Evolutionary conservation across 2,888 invertebrate species (phyloP).

Genomic region (Cheilosia urbana): DNA sequence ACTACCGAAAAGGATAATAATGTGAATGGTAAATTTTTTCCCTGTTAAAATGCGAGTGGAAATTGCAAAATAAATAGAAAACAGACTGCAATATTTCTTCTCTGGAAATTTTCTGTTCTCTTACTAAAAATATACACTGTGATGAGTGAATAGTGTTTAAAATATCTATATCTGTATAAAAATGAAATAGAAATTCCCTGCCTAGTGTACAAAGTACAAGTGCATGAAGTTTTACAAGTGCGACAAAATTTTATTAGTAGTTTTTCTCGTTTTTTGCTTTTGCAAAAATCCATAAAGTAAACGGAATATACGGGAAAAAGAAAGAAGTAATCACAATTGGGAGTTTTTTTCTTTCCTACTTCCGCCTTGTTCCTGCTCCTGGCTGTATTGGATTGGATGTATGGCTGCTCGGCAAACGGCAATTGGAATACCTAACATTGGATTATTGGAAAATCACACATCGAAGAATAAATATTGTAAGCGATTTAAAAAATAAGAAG

Average conservation of each 20-base stretch:
- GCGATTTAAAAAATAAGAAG: slow-evolving; percentile 35
- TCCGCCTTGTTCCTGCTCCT: slow-evolving; percentile 51
- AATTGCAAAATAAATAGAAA: slow-evolving; percentile 36
- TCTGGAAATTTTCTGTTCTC: slow-evolving; percentile 17
- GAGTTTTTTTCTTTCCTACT: slow-evolving; percentile 35
- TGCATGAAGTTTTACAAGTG: slow-evolving; percentile 75
- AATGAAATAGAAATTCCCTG: slow-evolving; percentile 44
- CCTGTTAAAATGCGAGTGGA: slow-evolving; percentile 52
- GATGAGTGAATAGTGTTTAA: slow-evolving; percentile 43
- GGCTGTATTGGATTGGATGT: slow-evolving; percentile 56
- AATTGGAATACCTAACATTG: slow-evolving; percentile 62
- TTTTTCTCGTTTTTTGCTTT: slow-evolving; percentile 38
- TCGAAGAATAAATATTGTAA: slow-evolving; percentile 48
- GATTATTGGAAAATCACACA: slow-evolving; percentile 64
- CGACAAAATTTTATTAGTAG: slow-evolving; percentile 59
- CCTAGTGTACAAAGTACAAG: slow-evolving; percentile 66
- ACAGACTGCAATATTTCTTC: slow-evolving; percentile 29
- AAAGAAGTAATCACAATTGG: slow-evolving; percentile 29
- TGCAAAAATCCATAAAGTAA: slow-evolving; percentile 68
- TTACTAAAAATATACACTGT: slow-evolving; percentile 35
- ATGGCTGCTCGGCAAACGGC: slow-evolving; percentile 52
- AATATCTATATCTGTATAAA: slow-evolving; percentile 18
- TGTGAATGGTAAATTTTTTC: slow-evolving; percentile 54
- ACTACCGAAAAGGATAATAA: slow-evolving; percentile 56
- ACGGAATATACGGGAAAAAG: slow-evolving; percentile 32